Conservation (phyloP, 1,140 invertebrate genomes). For the Rhagoletis pomonella region DNA sequence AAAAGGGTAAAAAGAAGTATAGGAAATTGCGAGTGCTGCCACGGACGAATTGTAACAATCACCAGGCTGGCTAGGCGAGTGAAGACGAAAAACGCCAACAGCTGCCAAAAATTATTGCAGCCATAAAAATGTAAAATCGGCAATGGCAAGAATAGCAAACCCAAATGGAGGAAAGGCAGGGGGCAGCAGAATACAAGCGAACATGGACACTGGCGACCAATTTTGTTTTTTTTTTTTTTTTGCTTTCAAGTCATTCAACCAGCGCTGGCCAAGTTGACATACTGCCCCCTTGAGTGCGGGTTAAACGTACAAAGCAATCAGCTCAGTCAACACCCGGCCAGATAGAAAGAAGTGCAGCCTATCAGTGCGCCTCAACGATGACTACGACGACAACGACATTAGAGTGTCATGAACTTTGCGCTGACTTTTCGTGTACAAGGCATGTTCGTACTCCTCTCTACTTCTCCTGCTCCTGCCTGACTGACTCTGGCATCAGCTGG, state of each 20-base stretch:
- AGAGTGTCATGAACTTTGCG: conserved; percentile 35
- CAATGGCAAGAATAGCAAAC: background rate
- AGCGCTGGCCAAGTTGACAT: conserved; percentile 1
- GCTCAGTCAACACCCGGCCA: background rate
- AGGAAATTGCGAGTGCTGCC: background rate
- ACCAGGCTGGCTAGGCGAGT: background rate
- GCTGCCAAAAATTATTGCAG: conserved; percentile 49
- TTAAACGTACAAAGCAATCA: conserved; percentile 46
- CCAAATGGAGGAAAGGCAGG: background rate
- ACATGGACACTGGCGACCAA: conserved; percentile 20
- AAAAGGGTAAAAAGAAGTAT: background rate
- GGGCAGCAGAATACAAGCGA: background rate
- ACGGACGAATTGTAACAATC: background rate
- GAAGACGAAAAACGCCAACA: background rate
- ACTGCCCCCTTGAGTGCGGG: conserved; percentile 15
- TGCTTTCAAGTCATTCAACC: background rate
- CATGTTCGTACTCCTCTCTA: too few species aligned
- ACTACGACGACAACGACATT: background rate
- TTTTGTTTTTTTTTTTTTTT: background rate
- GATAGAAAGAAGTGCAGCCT: background rate
- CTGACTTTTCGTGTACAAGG: too few species aligned
- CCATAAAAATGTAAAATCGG: conserved; percentile 44
- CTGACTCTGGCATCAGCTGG: conserved; percentile 28
- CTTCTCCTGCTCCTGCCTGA: background rate
- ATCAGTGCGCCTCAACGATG: background rate